A percentile compares a stretch with the other conserved stretches of the same genome.
phyloP scores from a whole-genome alignment of 1,140 invertebrate species.

The Contarinia nasturtii region DNA sequence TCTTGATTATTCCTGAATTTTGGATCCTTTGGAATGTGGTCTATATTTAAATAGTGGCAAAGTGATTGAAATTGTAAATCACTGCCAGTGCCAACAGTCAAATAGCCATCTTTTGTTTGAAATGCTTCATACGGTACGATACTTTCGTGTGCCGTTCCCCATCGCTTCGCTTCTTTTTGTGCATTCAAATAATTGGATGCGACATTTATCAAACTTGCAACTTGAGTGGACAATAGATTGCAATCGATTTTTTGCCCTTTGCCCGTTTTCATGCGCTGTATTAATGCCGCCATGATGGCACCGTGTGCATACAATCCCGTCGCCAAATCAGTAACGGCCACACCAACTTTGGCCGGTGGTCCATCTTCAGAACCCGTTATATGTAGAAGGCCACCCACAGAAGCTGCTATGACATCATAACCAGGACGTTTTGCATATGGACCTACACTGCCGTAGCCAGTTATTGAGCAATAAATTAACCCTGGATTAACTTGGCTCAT shows the following conservation, averaged over 20 bases:
- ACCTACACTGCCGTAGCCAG: constrained; percentile 75
- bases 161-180: constrained; percentile 49
- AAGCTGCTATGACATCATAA: constrained; percentile 90
- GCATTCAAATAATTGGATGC: constrained; percentile 82
- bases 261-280: constrained; percentile 57
- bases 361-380: constrained; percentile 73
- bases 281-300: constrained; percentile 81
- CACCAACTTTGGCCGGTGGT: constrained; percentile 77
- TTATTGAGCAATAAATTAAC: constrained; percentile 86
- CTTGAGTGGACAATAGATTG: constrained; percentile 81
- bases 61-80: constrained; percentile 56
- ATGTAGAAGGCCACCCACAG: constrained; percentile 73
- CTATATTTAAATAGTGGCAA: constrained; percentile 39
- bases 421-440: constrained; percentile 73
- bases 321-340: constrained; percentile 81
- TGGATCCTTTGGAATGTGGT: constrained; percentile 36
- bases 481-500: constrained; percentile 50
- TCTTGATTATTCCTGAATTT: constrained; percentile 51
- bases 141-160: constrained; percentile 84
- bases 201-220: constrained; percentile 74
- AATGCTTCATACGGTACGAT: constrained; percentile 90
- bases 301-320: constrained; percentile 89
- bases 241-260: constrained; percentile 84
- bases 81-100: constrained; percentile 70
- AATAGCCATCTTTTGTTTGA: constrained; percentile 57